These are phyloP conservation scores for Drosophila sproati DNA, from an alignment of 1,140 invertebrate species.

Conservation along the genomic window DNA sequence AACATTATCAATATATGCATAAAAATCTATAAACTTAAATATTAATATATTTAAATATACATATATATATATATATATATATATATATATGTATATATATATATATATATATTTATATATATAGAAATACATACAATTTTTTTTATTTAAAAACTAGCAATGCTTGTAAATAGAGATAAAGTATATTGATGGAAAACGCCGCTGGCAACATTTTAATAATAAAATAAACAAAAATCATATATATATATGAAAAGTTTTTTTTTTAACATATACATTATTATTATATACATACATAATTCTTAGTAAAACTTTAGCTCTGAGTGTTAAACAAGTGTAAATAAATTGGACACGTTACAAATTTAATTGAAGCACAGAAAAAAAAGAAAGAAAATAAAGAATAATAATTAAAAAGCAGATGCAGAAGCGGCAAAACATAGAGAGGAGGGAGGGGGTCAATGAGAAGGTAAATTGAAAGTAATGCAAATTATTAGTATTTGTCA, in stretches of 20 bases:
- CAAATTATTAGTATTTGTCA: constrained; percentile 39
- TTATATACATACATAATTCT: constrained; percentile 19
- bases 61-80: no score
- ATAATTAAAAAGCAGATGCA: background rate
- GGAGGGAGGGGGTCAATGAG: background rate
- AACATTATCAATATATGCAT: constrained; percentile 44
- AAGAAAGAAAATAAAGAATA: constrained; percentile 7
- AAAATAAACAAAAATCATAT: constrained; percentile 49
- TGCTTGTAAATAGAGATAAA: constrained; percentile 65
- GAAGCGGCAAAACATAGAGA: background rate
- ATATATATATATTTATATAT: constrained; percentile 13
- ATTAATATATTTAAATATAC: constrained; percentile 19
- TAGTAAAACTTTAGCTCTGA: constrained; percentile 65
- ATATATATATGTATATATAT: background rate
- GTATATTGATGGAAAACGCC: constrained; percentile 51
- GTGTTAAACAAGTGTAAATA: constrained; percentile 75
- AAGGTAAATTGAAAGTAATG: background rate
- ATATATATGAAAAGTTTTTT: constrained; percentile 56
- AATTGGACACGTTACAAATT: constrained; percentile 63
- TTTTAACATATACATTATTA: constrained; percentile 23
- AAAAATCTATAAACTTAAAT: constrained; percentile 6
- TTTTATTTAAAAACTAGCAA: constrained; percentile 70
- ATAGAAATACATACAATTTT: constrained; percentile 38
- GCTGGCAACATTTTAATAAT: constrained; percentile 59
- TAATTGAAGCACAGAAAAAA: constrained; percentile 57